Conservation (phyloP, 2,113 vertebrate genomes). For the Edolisoma coerulescens region DNA sequence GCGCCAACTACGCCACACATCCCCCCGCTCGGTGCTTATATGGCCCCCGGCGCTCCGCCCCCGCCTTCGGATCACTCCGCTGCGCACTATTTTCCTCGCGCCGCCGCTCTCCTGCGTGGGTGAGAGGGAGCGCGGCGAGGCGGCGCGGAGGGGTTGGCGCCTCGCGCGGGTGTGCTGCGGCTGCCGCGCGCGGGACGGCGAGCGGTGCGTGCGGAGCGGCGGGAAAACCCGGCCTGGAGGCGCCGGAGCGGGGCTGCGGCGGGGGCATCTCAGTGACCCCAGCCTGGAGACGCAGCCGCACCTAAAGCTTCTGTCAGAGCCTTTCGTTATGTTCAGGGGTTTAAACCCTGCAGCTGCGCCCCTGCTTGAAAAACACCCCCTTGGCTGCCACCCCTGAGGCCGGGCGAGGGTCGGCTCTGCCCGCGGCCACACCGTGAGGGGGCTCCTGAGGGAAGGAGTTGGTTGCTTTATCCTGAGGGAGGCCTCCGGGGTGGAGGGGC, state of each 20-base stretch:
- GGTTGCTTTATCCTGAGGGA: fast-evolving
- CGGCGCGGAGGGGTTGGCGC: no score
- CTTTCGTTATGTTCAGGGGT: fast-evolving
- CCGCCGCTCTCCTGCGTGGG: fast-evolving
- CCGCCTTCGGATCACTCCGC: background rate
- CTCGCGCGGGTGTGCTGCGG: no score
- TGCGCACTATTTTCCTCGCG: background rate
- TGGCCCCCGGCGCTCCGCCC: background rate
- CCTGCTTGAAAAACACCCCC: fast-evolving
- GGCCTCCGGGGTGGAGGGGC: fast-evolving
- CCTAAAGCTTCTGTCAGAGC: fast-evolving
- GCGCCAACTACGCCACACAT: background rate
- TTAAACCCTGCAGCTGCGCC: fast-evolving
- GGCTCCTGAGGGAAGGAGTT: background rate
- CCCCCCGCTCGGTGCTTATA: background rate
- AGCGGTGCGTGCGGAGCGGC: no score
- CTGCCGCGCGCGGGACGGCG: no score
- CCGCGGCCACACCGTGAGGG: fast-evolving
- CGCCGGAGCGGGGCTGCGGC: fast-evolving
- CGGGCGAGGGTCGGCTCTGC: background rate
- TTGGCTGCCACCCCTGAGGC: background rate
- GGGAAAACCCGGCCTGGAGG: fast-evolving
- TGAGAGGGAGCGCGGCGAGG: no score
- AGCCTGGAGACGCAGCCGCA: fast-evolving
- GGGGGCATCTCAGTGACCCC: fast-evolving